Evolutionary conservation across 92 coral and sea anemone species (phyloP).

Genomic region (Paramuricea clavata): DNA sequence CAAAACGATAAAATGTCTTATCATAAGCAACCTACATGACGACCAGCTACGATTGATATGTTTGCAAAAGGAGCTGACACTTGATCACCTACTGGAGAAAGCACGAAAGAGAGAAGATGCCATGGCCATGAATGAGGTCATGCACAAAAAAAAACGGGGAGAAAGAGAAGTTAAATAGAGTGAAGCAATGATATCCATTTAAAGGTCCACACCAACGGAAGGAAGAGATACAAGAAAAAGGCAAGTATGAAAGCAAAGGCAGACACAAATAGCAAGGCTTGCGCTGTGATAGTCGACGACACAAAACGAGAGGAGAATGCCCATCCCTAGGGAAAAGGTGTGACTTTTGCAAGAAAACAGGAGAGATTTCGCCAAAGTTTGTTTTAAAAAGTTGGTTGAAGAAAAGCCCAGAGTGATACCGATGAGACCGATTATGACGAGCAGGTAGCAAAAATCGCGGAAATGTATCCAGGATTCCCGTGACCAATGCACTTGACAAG

Average conservation of each 20-base stretch:
- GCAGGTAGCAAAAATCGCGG: background rate
- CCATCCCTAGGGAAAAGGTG: background rate
- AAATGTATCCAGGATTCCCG: background rate
- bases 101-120: no score
- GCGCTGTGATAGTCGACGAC: slow-evolving; percentile 6
- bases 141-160: background rate
- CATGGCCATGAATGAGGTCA: no score
- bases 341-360: no score
- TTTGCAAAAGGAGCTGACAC: slow-evolving; percentile 17
- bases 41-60: no score
- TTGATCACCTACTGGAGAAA: slow-evolving; percentile 22
- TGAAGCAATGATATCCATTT: no score
- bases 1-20: slow-evolving; percentile 27
- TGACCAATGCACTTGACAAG: background rate
- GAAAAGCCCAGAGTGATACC: background rate
- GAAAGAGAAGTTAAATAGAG: background rate
- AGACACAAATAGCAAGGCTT: background rate
- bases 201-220: background rate
- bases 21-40: slow-evolving; percentile 18
- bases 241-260: background rate
- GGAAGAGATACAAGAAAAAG: background rate
- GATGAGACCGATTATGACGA: no score
- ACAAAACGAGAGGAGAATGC: background rate
- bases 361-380: no score
- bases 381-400: no score